Base-by-base conservation (phyloP, 2,113 vertebrate genomes). In the Forbesichthys agassizii region DNA sequence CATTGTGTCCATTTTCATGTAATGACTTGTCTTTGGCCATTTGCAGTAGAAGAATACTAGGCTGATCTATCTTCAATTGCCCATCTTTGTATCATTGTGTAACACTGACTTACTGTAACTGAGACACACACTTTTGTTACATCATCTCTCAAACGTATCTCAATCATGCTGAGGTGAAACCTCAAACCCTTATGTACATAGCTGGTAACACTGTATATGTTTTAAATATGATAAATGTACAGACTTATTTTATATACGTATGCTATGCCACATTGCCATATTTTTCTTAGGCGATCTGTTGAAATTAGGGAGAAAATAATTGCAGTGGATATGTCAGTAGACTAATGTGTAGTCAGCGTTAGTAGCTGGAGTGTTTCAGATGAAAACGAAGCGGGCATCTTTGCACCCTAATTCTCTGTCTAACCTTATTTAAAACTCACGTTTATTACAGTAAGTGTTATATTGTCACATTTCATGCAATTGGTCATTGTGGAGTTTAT, bases 211-310 rank as follows among this genome's bases (percentile, higher is more conserved):
- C 67, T 93, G 89, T 93, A 94, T 92, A 93, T 92, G 87, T 91
- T 91, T 88, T 90, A 90, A 89, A 94, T 90, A 91, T 75, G 91
- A 85, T 91, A 92, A 85, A 91, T 93, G 87, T 90, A 93, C 79
- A 93, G 90, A 92, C 86, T 89, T 93, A 93, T 93, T 93, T 94
- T 94, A 73, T 93, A 93, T 93, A 92, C 73, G 42, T 83, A 88
- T 68, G 79, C 79, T 83, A 88, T 68, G 79, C 79, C 36, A 78
- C 86, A 84, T 91, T 79, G 87, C 87, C 88, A 90, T 91, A 91
- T 92, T 92, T 92, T 89, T 88, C 84, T 90, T 92, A 82, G 87
- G 78, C 1, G 69, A 77, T 51, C 36, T 72, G 74, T 71, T 67
- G 47, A 84, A 85, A 85, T 71, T 47, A 74, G 68, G 66, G 74